A percentile compares a stretch with the other conserved stretches of the same genome.
Evolutionary conservation across 2,113 vertebrate species (phyloP).

Genomic region (Tylochromis polylepis): DNA sequence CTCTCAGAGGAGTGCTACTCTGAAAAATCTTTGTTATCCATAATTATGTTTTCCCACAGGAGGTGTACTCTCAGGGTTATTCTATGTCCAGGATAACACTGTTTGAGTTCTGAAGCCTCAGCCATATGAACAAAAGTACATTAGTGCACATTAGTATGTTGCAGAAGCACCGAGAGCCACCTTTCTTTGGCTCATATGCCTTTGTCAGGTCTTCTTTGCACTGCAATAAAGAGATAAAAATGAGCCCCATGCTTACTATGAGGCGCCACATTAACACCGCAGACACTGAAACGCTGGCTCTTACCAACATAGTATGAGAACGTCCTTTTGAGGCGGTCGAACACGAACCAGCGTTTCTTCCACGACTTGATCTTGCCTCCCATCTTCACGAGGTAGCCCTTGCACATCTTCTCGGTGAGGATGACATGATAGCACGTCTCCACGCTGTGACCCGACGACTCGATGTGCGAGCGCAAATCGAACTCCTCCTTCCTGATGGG

Average conservation of each 20-base stretch:
- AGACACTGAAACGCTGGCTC: not conserved
- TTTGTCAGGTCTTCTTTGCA: not conserved
- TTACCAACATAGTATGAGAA: conserved; percentile 92
- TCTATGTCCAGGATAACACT: too few relatives aligned
- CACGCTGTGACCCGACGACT: conserved; percentile 89
- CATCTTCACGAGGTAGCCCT: conserved; percentile 97
- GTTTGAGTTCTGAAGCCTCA: too few relatives aligned
- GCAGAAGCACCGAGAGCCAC: not conserved
- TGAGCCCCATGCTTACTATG: not conserved
- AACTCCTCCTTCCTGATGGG: conserved; percentile 97
- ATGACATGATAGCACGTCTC: conserved; percentile 91
- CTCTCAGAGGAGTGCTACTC: too few relatives aligned
- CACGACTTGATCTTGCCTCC: conserved; percentile 98
- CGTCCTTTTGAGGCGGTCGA: conserved; percentile 94
- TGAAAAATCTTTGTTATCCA: too few relatives aligned
- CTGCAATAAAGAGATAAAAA: not conserved
- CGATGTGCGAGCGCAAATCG: conserved; percentile 88
- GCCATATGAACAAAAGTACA: too few relatives aligned
- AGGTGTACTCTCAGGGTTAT: too few relatives aligned
- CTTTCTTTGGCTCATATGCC: not conserved
- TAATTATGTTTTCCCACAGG: too few relatives aligned
- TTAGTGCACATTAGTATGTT: not conserved
- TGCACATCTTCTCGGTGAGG: conserved; percentile 92
- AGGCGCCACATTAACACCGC: not conserved
- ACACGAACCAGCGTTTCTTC: conserved; percentile 99